Evolutionary conservation across 2,113 vertebrate genomes (phyloP).

Genomic region (Nymphicus hollandicus): DNA sequence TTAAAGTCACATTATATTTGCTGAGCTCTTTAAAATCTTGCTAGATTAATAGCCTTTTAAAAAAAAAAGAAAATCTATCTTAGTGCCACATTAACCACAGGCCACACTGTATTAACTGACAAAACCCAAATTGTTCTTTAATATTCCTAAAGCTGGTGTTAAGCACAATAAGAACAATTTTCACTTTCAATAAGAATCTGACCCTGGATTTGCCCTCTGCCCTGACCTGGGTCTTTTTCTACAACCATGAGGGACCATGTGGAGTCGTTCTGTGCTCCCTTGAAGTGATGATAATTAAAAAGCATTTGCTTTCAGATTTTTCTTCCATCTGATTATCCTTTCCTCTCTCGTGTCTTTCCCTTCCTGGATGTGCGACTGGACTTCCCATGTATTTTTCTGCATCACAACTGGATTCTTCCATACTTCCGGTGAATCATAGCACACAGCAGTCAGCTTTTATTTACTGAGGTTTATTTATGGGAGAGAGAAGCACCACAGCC

Average conservation of each 20-base stretch:
- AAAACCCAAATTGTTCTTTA: conserved; percentile 70
- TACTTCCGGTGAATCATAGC: background rate
- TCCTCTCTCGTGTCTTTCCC: background rate
- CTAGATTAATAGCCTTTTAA: conserved; percentile 27
- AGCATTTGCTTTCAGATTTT: conserved; percentile 56
- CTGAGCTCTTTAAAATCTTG: conserved; percentile 40
- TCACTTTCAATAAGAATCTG: conserved; percentile 71
- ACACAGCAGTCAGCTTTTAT: background rate
- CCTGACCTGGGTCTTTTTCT: conserved; percentile 66
- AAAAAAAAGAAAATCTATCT: conserved; percentile 24
- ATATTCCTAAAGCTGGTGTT: conserved; percentile 75
- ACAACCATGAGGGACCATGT: conserved; percentile 61
- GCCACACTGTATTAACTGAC: conserved; percentile 67
- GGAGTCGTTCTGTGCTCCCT: conserved; percentile 42
- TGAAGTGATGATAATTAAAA: conserved; percentile 63
- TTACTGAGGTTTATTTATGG: conserved; percentile 22
- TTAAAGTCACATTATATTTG: conserved; percentile 5
- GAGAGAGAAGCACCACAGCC: background rate
- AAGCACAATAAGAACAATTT: conserved; percentile 72
- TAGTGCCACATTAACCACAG: conserved; percentile 62
- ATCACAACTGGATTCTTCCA: background rate
- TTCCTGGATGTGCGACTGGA: background rate
- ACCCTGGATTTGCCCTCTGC: conserved; percentile 68
- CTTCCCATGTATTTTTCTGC: background rate
- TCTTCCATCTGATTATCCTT: conserved; percentile 29